Base-by-base conservation (phyloP, 2,113 vertebrate species). In the Ginglymostoma cirratum region DNA sequence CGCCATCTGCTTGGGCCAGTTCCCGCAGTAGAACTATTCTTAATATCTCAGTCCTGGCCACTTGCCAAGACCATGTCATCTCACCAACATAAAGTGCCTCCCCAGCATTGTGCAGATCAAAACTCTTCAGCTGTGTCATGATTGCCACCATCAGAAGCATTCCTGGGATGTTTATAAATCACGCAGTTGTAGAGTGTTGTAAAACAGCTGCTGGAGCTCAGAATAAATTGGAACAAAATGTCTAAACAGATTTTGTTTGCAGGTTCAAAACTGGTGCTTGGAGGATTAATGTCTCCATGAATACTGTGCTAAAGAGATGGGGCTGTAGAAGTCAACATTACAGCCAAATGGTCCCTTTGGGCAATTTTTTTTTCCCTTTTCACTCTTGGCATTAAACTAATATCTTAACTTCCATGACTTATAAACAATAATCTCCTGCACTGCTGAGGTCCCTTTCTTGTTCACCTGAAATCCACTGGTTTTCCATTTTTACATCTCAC, bases 281-380 rank as follows among this genome's bases (percentile, higher is more conserved):
- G 94, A 95, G 67, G 42, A 95, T 95, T 95, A 95, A 70, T 48
- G 69, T 52, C 94, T 23, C 69, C 94, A 95, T 95, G 67, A 95
- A 95, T 95, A 72, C 94, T 61, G 67, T 95, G 61, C 89, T 95
- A 95, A 95, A 95, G 94, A 95, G 94, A 72, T 72, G 69, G 69
- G 94, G 27, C 15, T 45, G 1, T 19, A 72, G 67, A 95, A 52
- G 69, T 72, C 38, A 48, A 30, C 67, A 72, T 48, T 95, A 30
- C 94, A 95, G 42, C 30, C 69, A 95, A 95, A 76, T 95, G 67
- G 67, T 95, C 94, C 94, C 94, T 52, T 45, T 48, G 69, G 94
- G 42, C 69, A 95, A 95, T 61, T 61, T 61, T 34, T 34, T 95
- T 95, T 95, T 42, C 65, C 92, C 12, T 45, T 94, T 94, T 70